Evolutionary conservation across 2,113 vertebrate species (phyloP), one percentile per base, ranked within the genome.

Genomic region (Oxyura jamaicensis): DNA sequence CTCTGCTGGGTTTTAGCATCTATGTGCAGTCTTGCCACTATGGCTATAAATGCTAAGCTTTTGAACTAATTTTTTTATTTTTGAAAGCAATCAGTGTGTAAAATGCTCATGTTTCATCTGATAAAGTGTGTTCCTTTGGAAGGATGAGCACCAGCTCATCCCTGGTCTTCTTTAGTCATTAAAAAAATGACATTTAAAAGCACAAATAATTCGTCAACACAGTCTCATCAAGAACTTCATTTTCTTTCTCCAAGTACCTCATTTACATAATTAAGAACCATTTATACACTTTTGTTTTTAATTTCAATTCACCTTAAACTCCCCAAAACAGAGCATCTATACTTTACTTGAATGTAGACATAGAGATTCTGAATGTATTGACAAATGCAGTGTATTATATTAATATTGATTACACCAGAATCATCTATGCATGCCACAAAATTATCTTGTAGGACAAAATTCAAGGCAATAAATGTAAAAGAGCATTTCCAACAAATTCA

Each of bases 241-340:
- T 59, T 81, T 88, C 78, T 91, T 66, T 14, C 26, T 65, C 48
- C 26, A 69, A 52, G 8, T 65, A n/a, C 3, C 10, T 52, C 3
- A 65, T 72, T 82, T 72, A 78, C 56, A 35, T 92, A 72, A 93
- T 86, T 92, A 94, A 88, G 68, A 88, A 56, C 20, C 20, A 68
- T 84, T 93, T 44, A 48, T 60, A 75, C 7, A 50, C 16, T 69
- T 91, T n/a, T 10, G 6, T 63, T 86, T 88, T 68, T 84, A 88
- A 82, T 75, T 82, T 87, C 68, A 73, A 65, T 84, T 92, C 33
- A 84, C 62, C 31, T 82, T 53, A 86, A 95, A 65, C 3, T 79
- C 62, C 67, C 26, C 33, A 82, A 83, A 83, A 67, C 28, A 81
- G 11, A 63, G 9, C 50, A 33, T 31, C 39, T 68, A 7, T 83